Evolutionary conservation across 2,797 vertebrate genomes (phyloP), one percentile per base, ranked within the genome.

Genomic region (Siniperca scherzeri): DNA sequence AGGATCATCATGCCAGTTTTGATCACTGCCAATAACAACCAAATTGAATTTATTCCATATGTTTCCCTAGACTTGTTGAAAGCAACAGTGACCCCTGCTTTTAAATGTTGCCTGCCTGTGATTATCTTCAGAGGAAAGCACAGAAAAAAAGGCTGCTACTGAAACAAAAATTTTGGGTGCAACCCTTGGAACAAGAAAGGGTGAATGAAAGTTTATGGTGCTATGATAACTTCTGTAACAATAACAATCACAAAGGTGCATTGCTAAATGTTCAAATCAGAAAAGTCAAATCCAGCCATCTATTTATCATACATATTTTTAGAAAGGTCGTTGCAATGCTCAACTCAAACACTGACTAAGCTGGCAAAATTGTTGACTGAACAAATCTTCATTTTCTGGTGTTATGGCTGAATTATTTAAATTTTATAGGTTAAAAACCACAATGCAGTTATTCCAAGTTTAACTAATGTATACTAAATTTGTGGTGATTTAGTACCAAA

Each of bases 1-100:
- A 67, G 27, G 7, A 62, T 36, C 17, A 1, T 67, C 77, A 56
- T 40, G 10, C 21, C 36, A 59, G 33, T 72, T 80, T 27, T 84
- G 10, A 67, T 77, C 3, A 10, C 68, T 77, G 75, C 68, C 81
- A 88, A 44, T 25, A 74, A 73, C 57, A 81, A 68, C 74, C 30
- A 52, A 25, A 65, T 55, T 57, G 2, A 80, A 85, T 71, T 27
- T 14, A 27, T 73, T 77, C 19, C 74, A 82, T 30, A 42, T 83
- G 57, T 68, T 79, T 22, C 17, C 14, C 7, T 13, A 0, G 19
- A 85, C 9, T 8, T 76, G 50, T 55, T 67, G 22, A 77, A 74
- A 65, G 62, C 46, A 75, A 48, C 7, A 17, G 14, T 16, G 65
- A 75, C 52, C 22, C 30, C 7, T 59, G 55, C 50, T 75, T 66